These are phyloP conservation scores for Podocnemis expansa DNA, from an alignment of 2,113 vertebrate genomes.

Conservation along the genomic window DNA sequence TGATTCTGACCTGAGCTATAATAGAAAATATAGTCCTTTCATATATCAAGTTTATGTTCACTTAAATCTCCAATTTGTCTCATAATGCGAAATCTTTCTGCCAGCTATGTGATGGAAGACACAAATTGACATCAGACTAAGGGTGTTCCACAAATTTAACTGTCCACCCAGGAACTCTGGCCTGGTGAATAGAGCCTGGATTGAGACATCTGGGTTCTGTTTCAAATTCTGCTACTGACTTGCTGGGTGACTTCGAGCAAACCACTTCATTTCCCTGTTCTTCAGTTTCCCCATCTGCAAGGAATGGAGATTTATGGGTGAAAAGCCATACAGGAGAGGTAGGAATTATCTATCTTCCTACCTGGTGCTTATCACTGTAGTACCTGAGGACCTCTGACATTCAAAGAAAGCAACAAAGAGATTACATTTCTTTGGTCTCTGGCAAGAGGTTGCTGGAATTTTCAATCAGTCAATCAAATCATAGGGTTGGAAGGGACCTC, in stretches of 20 bases:
- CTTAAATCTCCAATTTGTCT: background rate
- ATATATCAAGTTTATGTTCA: background rate
- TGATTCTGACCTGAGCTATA: background rate
- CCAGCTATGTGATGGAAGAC: background rate
- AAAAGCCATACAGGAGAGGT: slow-evolving; percentile 17
- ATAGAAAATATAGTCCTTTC: background rate
- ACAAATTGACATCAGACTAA: background rate
- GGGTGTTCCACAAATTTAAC: background rate
- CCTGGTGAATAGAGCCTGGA: background rate
- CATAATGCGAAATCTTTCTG: background rate
- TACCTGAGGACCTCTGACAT: background rate
- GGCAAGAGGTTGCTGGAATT: background rate
- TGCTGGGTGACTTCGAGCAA: background rate
- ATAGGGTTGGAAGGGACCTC: no score
- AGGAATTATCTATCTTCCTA: background rate
- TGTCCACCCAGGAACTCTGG: background rate
- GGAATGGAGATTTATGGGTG: slow-evolving; percentile 1
- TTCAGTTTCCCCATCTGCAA: background rate
- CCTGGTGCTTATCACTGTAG: background rate
- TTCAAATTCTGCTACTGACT: background rate
- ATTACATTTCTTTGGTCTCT: background rate
- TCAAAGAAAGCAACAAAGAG: background rate
- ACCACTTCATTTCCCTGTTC: background rate
- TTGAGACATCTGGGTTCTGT: background rate
- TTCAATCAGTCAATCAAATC: no score